Evolutionary conservation across 2,888 invertebrate species (phyloP).

Genomic region (Microplitis manilae): DNA sequence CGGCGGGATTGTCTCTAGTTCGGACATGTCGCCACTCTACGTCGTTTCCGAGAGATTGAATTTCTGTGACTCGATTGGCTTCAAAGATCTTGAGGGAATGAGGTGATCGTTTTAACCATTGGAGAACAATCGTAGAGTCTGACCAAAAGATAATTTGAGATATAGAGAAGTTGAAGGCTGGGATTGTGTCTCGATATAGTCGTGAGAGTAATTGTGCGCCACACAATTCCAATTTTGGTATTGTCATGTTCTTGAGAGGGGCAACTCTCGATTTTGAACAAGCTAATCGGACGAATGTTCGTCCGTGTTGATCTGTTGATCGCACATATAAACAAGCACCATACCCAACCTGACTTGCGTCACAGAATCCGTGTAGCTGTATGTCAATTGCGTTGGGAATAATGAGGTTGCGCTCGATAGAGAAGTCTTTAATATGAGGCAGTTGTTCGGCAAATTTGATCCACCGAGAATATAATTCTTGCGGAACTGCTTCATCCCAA

Average conservation of each 20-base stretch:
- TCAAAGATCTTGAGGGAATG: constrained; percentile 50
- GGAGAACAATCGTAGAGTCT: constrained; percentile 50
- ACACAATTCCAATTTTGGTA: constrained; percentile 55
- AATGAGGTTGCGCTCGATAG: constrained; percentile 24
- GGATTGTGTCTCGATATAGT: constrained; percentile 32
- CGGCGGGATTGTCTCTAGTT: constrained; percentile 35
- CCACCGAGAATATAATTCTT: constrained; percentile 34
- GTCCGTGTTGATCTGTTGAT: constrained; percentile 19
- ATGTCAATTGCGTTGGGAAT: constrained; percentile 29
- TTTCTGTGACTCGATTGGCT: constrained; percentile 51
- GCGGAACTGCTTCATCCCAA: constrained; percentile 44
- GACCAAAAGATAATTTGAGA: constrained; percentile 47
- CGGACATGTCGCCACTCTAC: constrained; percentile 45
- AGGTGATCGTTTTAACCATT: constrained; percentile 48
- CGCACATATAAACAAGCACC: constrained; percentile 51
- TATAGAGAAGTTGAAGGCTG: constrained; percentile 22
- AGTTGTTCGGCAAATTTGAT: constrained; percentile 34
- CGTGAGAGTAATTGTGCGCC: constrained; percentile 50
- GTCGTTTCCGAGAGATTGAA: constrained; percentile 43
- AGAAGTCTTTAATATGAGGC: constrained; percentile 29
- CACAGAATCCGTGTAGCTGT: constrained; percentile 52
- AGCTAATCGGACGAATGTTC: constrained; percentile 44
- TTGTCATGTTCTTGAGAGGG: constrained; percentile 51
- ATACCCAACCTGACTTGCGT: constrained; percentile 48
- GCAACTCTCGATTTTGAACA: constrained; percentile 58